Evolutionary conservation across 2,888 invertebrate genomes (phyloP), one percentile per base, ranked within the genome.

Genomic region (Cerastoderma edule): DNA sequence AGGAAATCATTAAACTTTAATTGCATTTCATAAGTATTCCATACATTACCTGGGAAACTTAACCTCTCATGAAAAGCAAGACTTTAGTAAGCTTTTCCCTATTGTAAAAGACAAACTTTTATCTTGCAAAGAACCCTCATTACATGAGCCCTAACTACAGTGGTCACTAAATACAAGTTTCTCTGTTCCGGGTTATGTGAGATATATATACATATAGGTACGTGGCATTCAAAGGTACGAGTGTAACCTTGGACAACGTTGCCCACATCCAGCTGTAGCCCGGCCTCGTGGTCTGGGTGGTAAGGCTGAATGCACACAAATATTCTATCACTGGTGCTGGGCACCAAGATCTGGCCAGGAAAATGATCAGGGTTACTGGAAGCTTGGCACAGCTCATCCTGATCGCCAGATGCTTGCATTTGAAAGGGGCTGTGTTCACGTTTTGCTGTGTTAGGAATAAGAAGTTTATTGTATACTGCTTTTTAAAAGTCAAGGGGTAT

Each of bases 171-270:
- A n/a, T n/a, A n/a, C n/a, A n/a, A n/a, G n/a, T n/a, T n/a, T n/a
- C n/a, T n/a, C n/a, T n/a, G n/a, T n/a, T n/a, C n/a, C 10, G 10
- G 39, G 39, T 39, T 13, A 39, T 39, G 39, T 8, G 8, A 16
- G 16, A 8, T 39, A 39, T 39, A 39, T 13, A 10, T 13, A 39
- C 16, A 39, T 39, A 16, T 53, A 24, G 13, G 22, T 19, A 19
- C 27, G 13, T 53, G 27, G 22, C 53, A 53, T 53, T 53, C 53
- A 30, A 57, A n/a, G 30, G 46, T 46, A 19, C 1, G 46, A 19
- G 46, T 50, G n/a, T 67, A 81, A 96, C 97, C 97, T 95, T 98
- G 97, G 83, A 98, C 95, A 82, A 98, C 96, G 92, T 98, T 98
- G 74, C 98, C 98, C 91, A 96, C 96, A 91, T 95, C 95, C 87